A percentile compares a stretch with the other conserved stretches of the same genome.
Evolutionary conservation across 2,797 vertebrate genomes (phyloP).

Genomic region (Dermochelys coriacea): DNA sequence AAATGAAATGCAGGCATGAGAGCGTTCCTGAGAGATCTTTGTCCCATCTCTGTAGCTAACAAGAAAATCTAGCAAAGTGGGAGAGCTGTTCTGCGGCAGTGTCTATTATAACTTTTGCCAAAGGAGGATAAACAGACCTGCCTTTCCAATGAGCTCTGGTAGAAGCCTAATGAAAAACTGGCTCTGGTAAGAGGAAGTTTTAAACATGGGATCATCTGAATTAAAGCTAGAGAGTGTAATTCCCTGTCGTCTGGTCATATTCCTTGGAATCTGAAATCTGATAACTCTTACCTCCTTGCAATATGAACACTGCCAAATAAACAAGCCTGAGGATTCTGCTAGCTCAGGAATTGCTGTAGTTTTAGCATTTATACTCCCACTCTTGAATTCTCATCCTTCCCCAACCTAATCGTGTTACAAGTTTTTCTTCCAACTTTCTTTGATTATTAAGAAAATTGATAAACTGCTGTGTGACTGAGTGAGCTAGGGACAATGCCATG

Average conservation of each 20-base stretch:
- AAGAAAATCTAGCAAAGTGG: background rate
- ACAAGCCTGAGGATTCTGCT: background rate
- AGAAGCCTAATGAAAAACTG: background rate
- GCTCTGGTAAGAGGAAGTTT: background rate
- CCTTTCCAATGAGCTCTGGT: background rate
- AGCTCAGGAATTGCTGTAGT: constrained; percentile 1
- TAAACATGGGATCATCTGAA: background rate
- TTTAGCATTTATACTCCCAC: background rate
- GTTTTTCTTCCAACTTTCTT: background rate
- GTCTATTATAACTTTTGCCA: background rate
- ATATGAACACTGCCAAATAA: constrained; percentile 41
- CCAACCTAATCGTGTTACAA: background rate
- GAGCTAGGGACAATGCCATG: background rate
- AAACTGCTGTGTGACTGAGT: background rate
- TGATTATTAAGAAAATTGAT: background rate
- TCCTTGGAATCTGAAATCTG: background rate
- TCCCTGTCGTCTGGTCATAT: background rate
- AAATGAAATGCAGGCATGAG: background rate
- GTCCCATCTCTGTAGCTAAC: background rate
- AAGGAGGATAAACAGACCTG: background rate
- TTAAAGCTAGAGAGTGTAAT: background rate
- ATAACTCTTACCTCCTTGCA: constrained; percentile 49
- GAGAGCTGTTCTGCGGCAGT: background rate
- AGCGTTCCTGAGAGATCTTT: background rate
- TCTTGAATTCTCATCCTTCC: background rate